A percentile compares a stretch with the other conserved stretches of the same genome.
These are phyloP conservation scores for Lasaia peninsularis DNA, from an alignment of 1,140 invertebrate genomes.

Conservation along the genomic window DNA sequence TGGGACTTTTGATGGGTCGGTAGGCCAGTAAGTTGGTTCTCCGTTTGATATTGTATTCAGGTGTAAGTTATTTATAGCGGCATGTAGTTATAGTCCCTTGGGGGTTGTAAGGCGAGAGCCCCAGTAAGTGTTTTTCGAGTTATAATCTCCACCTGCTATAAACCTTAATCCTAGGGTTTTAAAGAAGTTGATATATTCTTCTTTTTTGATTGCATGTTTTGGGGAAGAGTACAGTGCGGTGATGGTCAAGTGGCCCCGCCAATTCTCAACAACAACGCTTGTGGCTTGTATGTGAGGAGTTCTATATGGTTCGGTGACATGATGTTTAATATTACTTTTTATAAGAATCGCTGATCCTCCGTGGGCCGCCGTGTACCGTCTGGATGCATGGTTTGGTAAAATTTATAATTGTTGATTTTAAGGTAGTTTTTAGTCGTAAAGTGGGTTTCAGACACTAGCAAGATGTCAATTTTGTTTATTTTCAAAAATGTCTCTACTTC, in stretches of 20 bases:
- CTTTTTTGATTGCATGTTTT: conserved; percentile 5
- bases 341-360: not conserved
- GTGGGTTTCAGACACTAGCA: not conserved
- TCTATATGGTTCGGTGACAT: not conserved
- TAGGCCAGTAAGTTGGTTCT: conserved; percentile 29
- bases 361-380: not conserved
- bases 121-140: conserved; percentile 26
- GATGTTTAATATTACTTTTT: not conserved
- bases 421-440: not conserved
- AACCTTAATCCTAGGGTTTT: conserved; percentile 13
- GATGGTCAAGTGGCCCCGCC: not conserved
- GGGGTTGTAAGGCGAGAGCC: conserved; percentile 20
- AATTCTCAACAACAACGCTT: not conserved
- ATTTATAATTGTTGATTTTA: not conserved
- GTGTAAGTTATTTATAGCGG: not conserved
- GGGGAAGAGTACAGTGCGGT: not conserved
- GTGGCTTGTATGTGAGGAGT: conserved; percentile 5
- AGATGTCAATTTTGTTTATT: not conserved
- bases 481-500: not conserved
- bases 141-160: conserved; percentile 25
- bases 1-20: conserved; percentile 20
- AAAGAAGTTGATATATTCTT: conserved; percentile 1
- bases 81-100: conserved; percentile 18
- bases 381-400: not conserved
- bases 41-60: conserved; percentile 14